Conservation (phyloP, 2,888 invertebrate species). For the Aquatica leii region DNA sequence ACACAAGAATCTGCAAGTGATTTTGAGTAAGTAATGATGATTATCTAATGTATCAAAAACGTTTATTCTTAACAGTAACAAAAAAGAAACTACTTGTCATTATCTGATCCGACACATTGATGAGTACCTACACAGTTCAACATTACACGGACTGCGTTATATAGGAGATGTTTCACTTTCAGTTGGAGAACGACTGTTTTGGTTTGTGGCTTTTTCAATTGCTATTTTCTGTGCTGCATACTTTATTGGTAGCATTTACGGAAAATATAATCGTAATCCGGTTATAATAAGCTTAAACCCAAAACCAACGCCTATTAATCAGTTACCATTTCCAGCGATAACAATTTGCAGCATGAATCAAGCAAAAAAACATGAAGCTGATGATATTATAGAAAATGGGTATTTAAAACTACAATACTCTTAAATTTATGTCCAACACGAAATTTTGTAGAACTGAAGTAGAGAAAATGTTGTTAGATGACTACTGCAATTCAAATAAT, state of each 20-base stretch:
- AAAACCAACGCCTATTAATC: conserved; percentile 69
- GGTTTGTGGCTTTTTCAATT: conserved; percentile 71
- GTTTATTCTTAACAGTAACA: too few species aligned
- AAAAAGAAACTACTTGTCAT: too few species aligned
- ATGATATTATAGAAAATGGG: conserved; percentile 55
- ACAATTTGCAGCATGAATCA: conserved; percentile 88
- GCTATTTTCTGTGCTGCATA: conserved; percentile 73
- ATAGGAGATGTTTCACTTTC: conserved; percentile 5
- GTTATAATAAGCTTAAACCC: conserved; percentile 83
- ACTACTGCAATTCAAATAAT: conserved; percentile 52
- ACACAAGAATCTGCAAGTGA: too few species aligned
- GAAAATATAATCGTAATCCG: conserved; percentile 76
- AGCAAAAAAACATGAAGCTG: conserved; percentile 71
- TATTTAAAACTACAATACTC: too few species aligned
- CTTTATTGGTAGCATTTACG: conserved; percentile 76
- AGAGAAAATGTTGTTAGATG: conserved; percentile 55
- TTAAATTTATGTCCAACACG: neutral
- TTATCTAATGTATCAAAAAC: too few species aligned
- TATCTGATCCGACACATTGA: conserved; percentile 8
- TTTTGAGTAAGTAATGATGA: too few species aligned
- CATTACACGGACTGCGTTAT: conserved; percentile 11
- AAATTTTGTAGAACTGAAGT: conserved; percentile 39
- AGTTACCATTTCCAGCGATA: conserved; percentile 83
- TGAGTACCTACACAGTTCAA: conserved; percentile 10
- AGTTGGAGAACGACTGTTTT: conserved; percentile 66